Conservation (phyloP, 2,888 invertebrate genomes). For the Sicus ferrugineus region DNA sequence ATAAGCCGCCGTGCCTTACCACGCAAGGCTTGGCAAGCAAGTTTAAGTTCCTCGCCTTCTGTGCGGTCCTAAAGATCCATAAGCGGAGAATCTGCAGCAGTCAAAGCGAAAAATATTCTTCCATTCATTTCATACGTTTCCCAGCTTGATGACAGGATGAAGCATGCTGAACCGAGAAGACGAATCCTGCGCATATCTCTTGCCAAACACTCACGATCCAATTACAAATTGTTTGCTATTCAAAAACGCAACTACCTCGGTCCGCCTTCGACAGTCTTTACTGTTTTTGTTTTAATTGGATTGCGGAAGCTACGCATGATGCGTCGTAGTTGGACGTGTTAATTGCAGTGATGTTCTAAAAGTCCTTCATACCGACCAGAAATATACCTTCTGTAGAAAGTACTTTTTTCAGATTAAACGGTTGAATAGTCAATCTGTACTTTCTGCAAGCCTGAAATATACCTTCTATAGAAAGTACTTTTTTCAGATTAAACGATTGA, state of each 20-base stretch:
- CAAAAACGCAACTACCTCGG: neutral
- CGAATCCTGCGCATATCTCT: constrained; percentile 18
- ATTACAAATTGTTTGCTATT: constrained; percentile 28
- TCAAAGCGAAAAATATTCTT: neutral
- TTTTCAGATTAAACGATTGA: too few relatives aligned
- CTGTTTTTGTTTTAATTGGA: constrained; percentile 22
- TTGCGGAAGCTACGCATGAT: too few relatives aligned
- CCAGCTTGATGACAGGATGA: neutral
- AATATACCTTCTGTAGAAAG: too few relatives aligned
- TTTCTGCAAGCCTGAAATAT: too few relatives aligned
- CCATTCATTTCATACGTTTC: constrained; percentile 23
- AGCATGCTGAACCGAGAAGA: neutral
- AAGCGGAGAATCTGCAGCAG: neutral
- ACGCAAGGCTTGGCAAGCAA: constrained; percentile 23
- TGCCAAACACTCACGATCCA: constrained; percentile 29
- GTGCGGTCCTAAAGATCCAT: neutral
- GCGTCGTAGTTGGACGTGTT: too few relatives aligned
- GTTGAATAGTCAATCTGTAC: too few relatives aligned
- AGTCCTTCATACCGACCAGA: too few relatives aligned
- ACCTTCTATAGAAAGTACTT: too few relatives aligned
- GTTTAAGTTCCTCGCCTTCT: constrained; percentile 22
- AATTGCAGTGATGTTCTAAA: too few relatives aligned
- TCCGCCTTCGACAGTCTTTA: neutral
- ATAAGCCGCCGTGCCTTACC: neutral
- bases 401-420: too few relatives aligned